Conservation (phyloP, 2,797 vertebrate species). For the Picus viridis region DNA sequence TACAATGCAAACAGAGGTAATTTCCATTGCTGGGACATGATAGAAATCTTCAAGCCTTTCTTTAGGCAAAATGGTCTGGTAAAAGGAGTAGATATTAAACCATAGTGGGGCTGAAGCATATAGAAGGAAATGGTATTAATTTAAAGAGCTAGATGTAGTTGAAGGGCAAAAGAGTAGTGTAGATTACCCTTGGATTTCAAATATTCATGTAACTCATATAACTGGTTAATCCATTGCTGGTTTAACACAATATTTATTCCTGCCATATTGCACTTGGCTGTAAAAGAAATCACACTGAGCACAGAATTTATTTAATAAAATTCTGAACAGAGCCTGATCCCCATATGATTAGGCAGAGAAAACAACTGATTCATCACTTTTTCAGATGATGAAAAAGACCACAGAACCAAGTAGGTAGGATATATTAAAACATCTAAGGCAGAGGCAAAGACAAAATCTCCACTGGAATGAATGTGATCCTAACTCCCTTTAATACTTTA, state of each 20-base stretch:
- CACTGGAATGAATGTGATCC: neutral
- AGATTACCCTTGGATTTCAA: neutral
- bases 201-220: neutral
- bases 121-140: neutral
- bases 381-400: neutral
- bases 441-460: neutral
- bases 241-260: neutral
- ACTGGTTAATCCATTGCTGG: neutral
- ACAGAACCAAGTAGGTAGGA: neutral
- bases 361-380: neutral
- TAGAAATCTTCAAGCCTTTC: neutral
- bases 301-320: neutral
- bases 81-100: neutral
- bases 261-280: neutral
- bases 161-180: neutral
- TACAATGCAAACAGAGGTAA: neutral
- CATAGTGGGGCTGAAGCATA: fast-evolving
- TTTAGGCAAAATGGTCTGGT: neutral
- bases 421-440: neutral
- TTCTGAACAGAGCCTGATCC: neutral
- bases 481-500: neutral
- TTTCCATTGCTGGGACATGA: slow-evolving; percentile 15
- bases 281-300: neutral
- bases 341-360: neutral
- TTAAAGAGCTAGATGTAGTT: neutral